Conservation (phyloP, 2,797 vertebrate genomes). For the Aplochiton taeniatus region DNA sequence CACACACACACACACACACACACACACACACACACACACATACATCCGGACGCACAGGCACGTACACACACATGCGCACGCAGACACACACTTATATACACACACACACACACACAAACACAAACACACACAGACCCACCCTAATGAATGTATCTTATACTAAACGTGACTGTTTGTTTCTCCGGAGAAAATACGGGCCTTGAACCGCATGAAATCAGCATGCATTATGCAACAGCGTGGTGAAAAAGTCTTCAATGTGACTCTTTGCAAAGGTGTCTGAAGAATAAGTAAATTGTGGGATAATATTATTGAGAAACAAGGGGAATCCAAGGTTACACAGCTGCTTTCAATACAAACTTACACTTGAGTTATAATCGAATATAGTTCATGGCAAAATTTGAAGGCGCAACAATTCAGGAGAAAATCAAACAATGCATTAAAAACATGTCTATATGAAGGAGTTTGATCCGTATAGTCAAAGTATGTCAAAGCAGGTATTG, state of each 20-base stretch:
- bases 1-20: no score
- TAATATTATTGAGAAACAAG: constrained; percentile 32
- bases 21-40: no score
- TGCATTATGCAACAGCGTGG: constrained; percentile 56
- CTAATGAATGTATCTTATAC: not conserved
- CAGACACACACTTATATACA: no score
- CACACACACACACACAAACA: not conserved
- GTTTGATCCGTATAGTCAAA: not conserved
- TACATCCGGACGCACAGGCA: no score
- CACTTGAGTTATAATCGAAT: no score
- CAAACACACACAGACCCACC: not conserved
- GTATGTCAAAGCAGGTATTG: not conserved
- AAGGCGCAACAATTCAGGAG: constrained; percentile 11
- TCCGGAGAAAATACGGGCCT: constrained; percentile 32
- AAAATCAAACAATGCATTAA: constrained; percentile 9
- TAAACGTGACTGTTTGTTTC: constrained; percentile 2
- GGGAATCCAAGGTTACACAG: constrained; percentile 41
- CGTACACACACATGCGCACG: no score
- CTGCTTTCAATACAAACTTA: constrained; percentile 16
- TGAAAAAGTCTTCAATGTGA: constrained; percentile 50
- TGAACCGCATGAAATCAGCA: constrained; percentile 10
- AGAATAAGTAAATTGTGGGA: constrained; percentile 42
- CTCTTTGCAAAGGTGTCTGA: constrained; percentile 34
- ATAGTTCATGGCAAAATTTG: not conserved
- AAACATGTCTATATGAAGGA: not conserved